These are phyloP conservation scores for Solea solea DNA, from an alignment of 2,113 vertebrate species.

Conservation along the genomic window DNA sequence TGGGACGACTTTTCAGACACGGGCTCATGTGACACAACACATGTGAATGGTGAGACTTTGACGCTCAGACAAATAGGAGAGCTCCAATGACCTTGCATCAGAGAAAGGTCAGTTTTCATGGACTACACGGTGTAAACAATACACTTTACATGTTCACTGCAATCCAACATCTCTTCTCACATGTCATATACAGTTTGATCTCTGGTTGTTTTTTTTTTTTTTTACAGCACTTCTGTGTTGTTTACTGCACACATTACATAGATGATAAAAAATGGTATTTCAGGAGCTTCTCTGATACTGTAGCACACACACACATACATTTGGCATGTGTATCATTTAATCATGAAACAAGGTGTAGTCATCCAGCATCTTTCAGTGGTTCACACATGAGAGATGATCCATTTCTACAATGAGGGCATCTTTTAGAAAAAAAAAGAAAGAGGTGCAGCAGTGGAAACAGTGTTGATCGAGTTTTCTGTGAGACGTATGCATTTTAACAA, in stretches of 20 bases:
- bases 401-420: conserved; percentile 8
- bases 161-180: too few relatives aligned
- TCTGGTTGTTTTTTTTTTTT: too few relatives aligned
- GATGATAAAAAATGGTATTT: too few relatives aligned
- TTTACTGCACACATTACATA: too few relatives aligned
- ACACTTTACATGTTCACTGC: too few relatives aligned
- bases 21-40: conserved; percentile 33
- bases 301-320: background rate
- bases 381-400: conserved; percentile 15
- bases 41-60: background rate
- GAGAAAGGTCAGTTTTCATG: background rate
- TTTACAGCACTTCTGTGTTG: too few relatives aligned
- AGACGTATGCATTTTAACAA: too few relatives aligned
- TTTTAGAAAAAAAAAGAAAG: background rate
- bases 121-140: background rate
- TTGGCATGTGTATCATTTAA: conserved; percentile 1
- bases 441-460: background rate
- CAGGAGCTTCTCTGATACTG: too few relatives aligned
- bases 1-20: conserved; percentile 53
- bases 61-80: background rate
- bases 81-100: too few relatives aligned
- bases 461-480: background rate
- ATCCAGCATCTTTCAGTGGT: conserved; percentile 61
- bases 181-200: too few relatives aligned
- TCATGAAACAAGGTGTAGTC: conserved; percentile 46